Percentiles rank a stretch among this genome's conserved stretches.
phyloP scores from a whole-genome alignment of 2,888 invertebrate species.

The Hypercompe scribonia region DNA sequence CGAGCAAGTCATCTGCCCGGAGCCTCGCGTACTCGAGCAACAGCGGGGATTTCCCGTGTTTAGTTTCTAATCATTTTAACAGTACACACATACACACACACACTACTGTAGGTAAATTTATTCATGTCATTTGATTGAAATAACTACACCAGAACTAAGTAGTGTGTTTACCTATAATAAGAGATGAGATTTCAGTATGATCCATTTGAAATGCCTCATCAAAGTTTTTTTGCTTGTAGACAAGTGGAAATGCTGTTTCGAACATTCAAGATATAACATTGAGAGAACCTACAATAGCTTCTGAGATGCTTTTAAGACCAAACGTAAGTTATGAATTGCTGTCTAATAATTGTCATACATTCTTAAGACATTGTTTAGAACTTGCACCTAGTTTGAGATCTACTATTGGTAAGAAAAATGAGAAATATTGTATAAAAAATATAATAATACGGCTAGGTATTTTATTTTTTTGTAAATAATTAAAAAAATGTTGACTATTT shows the following conservation, averaged over 20 bases:
- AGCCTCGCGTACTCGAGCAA: too few relatives aligned
- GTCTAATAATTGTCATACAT: not conserved
- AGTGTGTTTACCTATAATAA: not conserved
- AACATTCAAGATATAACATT: slow-evolving; percentile 76
- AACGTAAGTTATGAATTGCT: slow-evolving; percentile 65
- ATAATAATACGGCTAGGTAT: too few relatives aligned
- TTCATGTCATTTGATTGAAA: too few relatives aligned
- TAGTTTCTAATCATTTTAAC: too few relatives aligned
- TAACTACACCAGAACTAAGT: too few relatives aligned
- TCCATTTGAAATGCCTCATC: not conserved
- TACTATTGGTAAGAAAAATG: not conserved
- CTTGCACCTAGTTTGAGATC: not conserved
- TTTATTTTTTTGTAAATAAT: too few relatives aligned
- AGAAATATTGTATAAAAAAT: too few relatives aligned
- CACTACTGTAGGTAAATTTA: too few relatives aligned
- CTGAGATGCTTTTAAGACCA: slow-evolving; percentile 62
- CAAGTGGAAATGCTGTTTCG: slow-evolving; percentile 69
- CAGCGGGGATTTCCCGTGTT: too few relatives aligned
- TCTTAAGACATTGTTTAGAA: not conserved
- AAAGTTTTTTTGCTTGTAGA: slow-evolving; percentile 50
- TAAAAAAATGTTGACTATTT: too few relatives aligned
- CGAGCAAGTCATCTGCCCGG: too few relatives aligned
- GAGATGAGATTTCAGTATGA: not conserved
- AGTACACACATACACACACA: too few relatives aligned
- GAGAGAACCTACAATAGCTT: slow-evolving; percentile 65